These are phyloP conservation scores for Ursus arctos DNA, from an alignment of 2,113 vertebrate genomes.

Conservation along the genomic window DNA sequence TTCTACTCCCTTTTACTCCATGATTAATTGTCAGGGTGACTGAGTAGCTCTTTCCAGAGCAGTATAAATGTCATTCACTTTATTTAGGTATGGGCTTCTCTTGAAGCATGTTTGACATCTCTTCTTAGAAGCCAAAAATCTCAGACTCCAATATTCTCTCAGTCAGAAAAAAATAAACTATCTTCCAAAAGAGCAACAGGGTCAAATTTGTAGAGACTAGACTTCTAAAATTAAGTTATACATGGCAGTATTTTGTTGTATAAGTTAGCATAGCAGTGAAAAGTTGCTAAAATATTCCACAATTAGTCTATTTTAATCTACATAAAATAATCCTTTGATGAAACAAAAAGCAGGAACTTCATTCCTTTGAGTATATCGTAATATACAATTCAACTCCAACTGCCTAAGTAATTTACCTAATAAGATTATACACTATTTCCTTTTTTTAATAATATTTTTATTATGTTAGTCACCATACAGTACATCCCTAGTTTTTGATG, in stretches of 20 bases:
- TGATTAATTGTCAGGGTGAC: not conserved
- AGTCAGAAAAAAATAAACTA: slow-evolving; percentile 64
- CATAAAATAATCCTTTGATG: not conserved
- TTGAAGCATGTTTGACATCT: not conserved
- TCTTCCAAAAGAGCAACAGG: slow-evolving; percentile 50
- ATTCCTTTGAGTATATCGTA: not conserved
- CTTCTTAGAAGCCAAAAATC: slow-evolving; percentile 40
- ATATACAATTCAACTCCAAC: not conserved
- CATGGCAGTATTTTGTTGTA: not conserved
- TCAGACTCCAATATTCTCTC: slow-evolving; percentile 6
- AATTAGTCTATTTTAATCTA: not conserved
- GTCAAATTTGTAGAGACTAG: slow-evolving; percentile 46
- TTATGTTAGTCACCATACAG: no score
- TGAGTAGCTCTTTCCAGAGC: not conserved
- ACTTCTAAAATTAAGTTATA: slow-evolving; percentile 69
- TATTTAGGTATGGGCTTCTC: not conserved
- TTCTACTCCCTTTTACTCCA: not conserved
- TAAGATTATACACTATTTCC: not conserved
- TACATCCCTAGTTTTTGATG: no score
- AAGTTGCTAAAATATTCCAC: not conserved
- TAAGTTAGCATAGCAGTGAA: not conserved
- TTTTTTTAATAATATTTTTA: no score
- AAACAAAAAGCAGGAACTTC: not conserved
- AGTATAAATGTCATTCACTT: slow-evolving; percentile 61
- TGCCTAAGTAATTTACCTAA: not conserved